These are phyloP conservation scores for Drosophila ficusphila DNA, from an alignment of 1,140 invertebrate genomes.

Conservation along the genomic window DNA sequence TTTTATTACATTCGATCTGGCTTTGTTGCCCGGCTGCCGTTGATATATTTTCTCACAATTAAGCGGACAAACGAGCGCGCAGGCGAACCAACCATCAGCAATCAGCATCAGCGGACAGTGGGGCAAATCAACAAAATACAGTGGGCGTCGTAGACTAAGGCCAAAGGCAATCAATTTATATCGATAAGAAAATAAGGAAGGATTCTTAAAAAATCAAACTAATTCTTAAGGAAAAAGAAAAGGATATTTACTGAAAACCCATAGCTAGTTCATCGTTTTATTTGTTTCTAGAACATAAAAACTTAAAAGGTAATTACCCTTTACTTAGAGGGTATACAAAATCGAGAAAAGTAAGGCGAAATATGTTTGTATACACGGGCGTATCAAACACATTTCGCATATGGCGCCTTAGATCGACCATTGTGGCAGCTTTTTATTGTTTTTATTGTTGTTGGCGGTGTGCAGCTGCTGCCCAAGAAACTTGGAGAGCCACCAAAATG, in stretches of 20 bases:
- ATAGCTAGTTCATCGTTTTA: too few species aligned
- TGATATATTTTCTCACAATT: conserved; percentile 75
- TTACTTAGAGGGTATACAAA: background rate
- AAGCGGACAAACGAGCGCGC: conserved; percentile 62
- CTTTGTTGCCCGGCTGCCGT: conserved; percentile 32
- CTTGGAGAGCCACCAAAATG: conserved; percentile 52
- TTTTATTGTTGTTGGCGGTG: conserved; percentile 1
- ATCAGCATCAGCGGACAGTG: conserved; percentile 39
- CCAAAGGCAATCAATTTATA: too few species aligned
- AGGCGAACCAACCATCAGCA: conserved; percentile 67
- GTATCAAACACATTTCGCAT: conserved; percentile 38
- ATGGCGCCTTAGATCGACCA: conserved; percentile 26
- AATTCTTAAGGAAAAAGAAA: too few species aligned
- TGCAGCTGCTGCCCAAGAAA: conserved; percentile 27
- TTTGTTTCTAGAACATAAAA: too few species aligned
- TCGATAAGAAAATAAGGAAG: background rate
- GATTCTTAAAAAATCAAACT: too few species aligned
- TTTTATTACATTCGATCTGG: conserved; percentile 9
- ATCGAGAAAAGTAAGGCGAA: background rate
- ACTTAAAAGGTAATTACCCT: background rate
- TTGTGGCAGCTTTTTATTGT: conserved; percentile 16
- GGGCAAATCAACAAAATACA: background rate
- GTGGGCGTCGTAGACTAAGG: background rate
- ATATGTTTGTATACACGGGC: conserved; percentile 43
- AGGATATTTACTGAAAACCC: too few species aligned